Conservation (phyloP, 2,888 invertebrate species). For the Homarus gammarus region DNA sequence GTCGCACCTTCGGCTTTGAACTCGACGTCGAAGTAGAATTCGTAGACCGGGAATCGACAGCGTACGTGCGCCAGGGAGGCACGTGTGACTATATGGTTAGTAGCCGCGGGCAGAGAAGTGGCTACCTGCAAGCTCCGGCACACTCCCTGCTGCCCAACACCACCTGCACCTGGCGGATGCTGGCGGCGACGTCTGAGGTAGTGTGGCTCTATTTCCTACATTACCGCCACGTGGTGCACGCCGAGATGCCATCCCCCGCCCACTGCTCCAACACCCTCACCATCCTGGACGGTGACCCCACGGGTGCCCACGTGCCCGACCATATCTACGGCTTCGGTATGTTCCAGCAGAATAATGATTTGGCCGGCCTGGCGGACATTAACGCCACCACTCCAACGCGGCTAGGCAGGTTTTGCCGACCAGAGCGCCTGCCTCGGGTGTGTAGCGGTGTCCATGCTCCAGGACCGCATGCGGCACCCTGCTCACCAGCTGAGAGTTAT, state of each 20-base stretch:
- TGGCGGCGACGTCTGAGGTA: conserved; percentile 83
- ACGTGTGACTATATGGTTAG: conserved; percentile 87
- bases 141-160: conserved; percentile 90
- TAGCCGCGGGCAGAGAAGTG: conserved; percentile 87
- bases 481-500: conserved; percentile 72
- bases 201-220: conserved; percentile 92
- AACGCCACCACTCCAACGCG: conserved; percentile 15
- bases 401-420: conserved; percentile 69
- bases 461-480: conserved; percentile 69
- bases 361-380: conserved; percentile 17
- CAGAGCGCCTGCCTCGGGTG: conserved; percentile 68
- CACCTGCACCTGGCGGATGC: conserved; percentile 86
- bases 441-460: conserved; percentile 74
- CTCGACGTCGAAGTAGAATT: conserved; percentile 73
- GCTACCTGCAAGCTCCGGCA: conserved; percentile 86
- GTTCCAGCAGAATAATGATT: neutral
- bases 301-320: neutral
- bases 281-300: conserved; percentile 63
- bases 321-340: neutral
- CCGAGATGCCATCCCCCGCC: conserved; percentile 69
- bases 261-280: conserved; percentile 72
- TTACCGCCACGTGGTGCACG: conserved; percentile 81
- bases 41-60: conserved; percentile 71
- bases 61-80: conserved; percentile 66
- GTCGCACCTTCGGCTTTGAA: conserved; percentile 70